Evolutionary conservation across 2,888 invertebrate genomes (phyloP), one percentile per base, ranked within the genome.

Genomic region (Leptura quadrifasciata): DNA sequence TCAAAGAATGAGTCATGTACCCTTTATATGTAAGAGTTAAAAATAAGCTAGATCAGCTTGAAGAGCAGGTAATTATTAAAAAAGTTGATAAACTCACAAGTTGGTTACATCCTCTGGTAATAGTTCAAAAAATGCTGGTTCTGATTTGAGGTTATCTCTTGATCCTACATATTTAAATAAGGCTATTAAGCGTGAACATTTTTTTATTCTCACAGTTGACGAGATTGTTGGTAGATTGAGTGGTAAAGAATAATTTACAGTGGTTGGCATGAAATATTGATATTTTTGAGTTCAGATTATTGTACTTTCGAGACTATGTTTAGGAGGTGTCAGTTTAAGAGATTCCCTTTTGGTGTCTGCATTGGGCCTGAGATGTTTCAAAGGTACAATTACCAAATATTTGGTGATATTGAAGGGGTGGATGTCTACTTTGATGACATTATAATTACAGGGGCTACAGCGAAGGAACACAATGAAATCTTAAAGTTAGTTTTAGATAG

Each of bases 361-460:
- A n/a, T n/a, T n/a, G n/a, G n/a, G n/a, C 18, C 55, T 18, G 55
- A 55, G 18, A 9, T 55, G 17, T 55, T 55, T 55, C 55, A 55
- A 9, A 55, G 55, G 18, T 31, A 55, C 9, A 55, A 55, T 55
- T 18, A 18, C 4, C 18, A 55, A 18, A 55, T 55, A 9, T 55
- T 55, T 55, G 55, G 55, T 9, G 55, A 18, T 55, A 55, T 55
- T 18, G 18, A 9, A 9, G 18, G n/a, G 9, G 18, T 18, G 17
- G 18, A 9, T 18, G 9, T 55, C 2, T 55, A 55, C 18, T 18
- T 55, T 55, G 55, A 55, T 18, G 55, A 55, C 18, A 9, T 55
- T 9, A 55, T 55, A n/a, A 55, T 55, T 18, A 9, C 55, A 55
- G 55, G 55, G 9, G 9, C n/a, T 21, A 57, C 20, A 21, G 21